Evolutionary conservation across 2,797 vertebrate species (phyloP).

Genomic region (Alectoris magna): DNA sequence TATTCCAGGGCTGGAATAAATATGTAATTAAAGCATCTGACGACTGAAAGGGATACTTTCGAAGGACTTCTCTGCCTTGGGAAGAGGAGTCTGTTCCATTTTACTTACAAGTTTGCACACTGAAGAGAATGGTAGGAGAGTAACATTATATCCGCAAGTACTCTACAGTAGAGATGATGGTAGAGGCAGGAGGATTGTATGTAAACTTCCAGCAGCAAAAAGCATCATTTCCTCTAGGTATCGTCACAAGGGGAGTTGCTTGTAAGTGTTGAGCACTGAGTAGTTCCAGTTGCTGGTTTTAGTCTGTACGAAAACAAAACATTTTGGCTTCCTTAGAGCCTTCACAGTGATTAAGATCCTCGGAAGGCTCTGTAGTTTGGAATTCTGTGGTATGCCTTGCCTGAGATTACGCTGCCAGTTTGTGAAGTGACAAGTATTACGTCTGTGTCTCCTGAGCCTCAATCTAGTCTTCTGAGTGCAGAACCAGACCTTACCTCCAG

Average conservation of each 20-base stretch:
- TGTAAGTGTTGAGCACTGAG: neutral
- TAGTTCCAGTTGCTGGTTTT: neutral
- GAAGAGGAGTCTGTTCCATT: neutral
- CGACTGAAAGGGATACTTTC: neutral
- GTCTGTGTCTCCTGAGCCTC: neutral
- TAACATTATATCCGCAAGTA: neutral
- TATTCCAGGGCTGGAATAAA: neutral
- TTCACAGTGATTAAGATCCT: neutral
- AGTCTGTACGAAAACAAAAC: neutral
- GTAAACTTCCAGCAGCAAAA: neutral
- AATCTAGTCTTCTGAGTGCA: neutral
- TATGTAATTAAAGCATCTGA: neutral
- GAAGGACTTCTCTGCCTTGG: neutral
- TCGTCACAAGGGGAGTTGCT: neutral
- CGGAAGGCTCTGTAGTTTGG: neutral
- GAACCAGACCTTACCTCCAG: rapidly evolving
- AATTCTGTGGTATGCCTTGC: neutral
- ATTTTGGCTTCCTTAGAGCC: neutral
- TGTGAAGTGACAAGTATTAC: neutral
- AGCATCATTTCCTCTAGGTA: neutral
- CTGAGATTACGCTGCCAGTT: neutral
- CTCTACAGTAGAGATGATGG: neutral
- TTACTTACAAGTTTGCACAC: neutral
- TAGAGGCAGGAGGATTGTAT: neutral
- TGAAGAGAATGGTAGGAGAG: neutral